Conservation (phyloP, 2,113 vertebrate genomes). For the Mustelus asterias region DNA sequence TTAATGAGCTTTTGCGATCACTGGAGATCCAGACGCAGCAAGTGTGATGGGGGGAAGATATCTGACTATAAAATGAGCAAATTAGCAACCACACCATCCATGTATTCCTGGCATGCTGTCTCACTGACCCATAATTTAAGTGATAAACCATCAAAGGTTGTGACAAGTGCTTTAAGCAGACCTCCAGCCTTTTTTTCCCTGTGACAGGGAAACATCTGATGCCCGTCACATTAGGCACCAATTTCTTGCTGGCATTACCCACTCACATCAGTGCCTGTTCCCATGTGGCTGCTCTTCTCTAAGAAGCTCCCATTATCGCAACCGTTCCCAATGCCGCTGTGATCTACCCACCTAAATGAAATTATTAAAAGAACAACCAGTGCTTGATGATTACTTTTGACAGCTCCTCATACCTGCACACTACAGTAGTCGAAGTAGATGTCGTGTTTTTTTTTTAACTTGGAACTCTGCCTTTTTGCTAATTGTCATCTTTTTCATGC, state of each 20-base stretch:
- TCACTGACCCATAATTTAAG: not conserved
- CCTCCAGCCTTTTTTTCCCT: not conserved
- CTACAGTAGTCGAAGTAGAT: not conserved
- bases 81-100: not conserved
- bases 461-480: not conserved
- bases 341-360: not conserved
- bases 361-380: not conserved
- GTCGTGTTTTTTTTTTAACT: not conserved
- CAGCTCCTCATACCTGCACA: not conserved
- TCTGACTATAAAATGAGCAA: not conserved
- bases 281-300: not conserved
- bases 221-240: not conserved
- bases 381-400: not conserved
- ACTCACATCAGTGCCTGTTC: not conserved
- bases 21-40: too few relatives aligned
- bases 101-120: not conserved
- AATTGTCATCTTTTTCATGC: not conserved
- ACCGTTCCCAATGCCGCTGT: not conserved
- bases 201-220: not conserved
- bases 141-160: not conserved
- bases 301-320: not conserved
- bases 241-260: not conserved
- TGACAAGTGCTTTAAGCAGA: conserved; percentile 14
- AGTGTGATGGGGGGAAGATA: too few relatives aligned
- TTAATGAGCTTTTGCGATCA: not conserved